Base-by-base conservation (phyloP, 2,888 invertebrate species). In the Erannis defoliaria region DNA sequence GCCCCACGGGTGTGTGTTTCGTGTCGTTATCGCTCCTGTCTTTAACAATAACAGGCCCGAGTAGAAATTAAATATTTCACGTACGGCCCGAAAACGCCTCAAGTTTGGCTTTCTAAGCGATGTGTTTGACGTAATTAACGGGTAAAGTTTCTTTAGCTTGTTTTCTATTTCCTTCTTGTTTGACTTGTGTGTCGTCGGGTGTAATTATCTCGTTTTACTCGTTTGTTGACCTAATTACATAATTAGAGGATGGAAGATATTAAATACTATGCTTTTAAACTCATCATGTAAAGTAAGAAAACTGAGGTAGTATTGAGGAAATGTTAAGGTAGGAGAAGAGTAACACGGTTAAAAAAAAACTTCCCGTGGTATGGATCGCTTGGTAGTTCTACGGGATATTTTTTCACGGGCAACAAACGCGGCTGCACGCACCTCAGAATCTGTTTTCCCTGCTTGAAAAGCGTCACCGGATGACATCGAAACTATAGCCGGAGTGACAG, bases 1-100 rank as follows among this genome's bases (percentile, higher is more conserved):
- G 80, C 80, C 81, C 78, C 73, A 72, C 72, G 82, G 81, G 78
- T 76, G 81, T 77, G 81, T 80, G 78, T 82, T 84, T 78, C 80
- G 80, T 82, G 82, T 71, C 72, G 76, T 83, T 82, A 85, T 84
- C 82, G 83, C 77, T 66, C 62, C 75, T 84, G 82, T 82, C 81
- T 82, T 74, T 73, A 79, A 78, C 81, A 84, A 85, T 84, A 84
- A 83, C 75, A 75, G 66, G 70, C 64, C 68, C 73, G 75, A 80
- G 71, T 70, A 67, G 58, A 76, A 82, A 85, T 85, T 83, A 81
- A 82, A 84, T 81, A 81, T 77, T 81, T 78, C 67, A 71, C 51
- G 48, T 43, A 21, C 37, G 43, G 16, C 26, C 43, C 43, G 33
- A 59, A 59, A 63, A 64, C 45, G 40, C 53, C 43, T 48, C 49